Base-by-base conservation (phyloP, 2,888 invertebrate genomes). In the Coenonympha glycerion region DNA sequence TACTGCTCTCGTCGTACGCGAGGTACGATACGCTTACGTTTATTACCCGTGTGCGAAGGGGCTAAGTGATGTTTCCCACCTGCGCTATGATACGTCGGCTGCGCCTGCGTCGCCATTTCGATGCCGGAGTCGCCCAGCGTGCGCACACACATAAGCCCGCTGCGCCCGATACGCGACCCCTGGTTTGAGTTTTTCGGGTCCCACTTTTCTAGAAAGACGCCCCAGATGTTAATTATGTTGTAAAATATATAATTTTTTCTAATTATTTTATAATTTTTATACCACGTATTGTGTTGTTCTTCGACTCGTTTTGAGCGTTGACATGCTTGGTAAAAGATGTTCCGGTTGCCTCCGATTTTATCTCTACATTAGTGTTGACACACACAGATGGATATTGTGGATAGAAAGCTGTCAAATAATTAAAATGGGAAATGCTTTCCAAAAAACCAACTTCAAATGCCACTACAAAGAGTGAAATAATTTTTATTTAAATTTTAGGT, bases 141-240 rank as follows among this genome's bases (percentile, higher is more conserved):
- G 1, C 66, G 63, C 5, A 65, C 57, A 0, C 71, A 63, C 50
- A 70, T 61, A 16, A 72, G 55, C 15, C 59, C 62, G 36, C 68
- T 71, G 9, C 52, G 63, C 0, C 69, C 70, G 9, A 67, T 65
- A 9, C 57, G 61, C 3, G 63, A 60, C 2, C 60, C 60, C 0
- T 46, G 55, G 1, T 31, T 39, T 1, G 50, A 42, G 18, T 33
- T 45, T 19, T 13, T 30, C 9, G 6, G 11, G 3, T 52, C 51
- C 24, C 40, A 52, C 28, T 24, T 40, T 19, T 44, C 48, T 46
- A 28, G n/a, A 51, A 46, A 16, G 16, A n/a, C n/a, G n/a, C n/a
- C n/a, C n/a, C n/a, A n/a, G n/a, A n/a, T n/a, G n/a, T n/a, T n/a
- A n/a, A n/a, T n/a, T n/a, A n/a, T n/a, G n/a, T n/a, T n/a, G n/a